A percentile compares a stretch with the other conserved stretches of the same genome.
Conservation (phyloP, 2,888 invertebrate species). For the Trichopoda pennipes region DNA sequence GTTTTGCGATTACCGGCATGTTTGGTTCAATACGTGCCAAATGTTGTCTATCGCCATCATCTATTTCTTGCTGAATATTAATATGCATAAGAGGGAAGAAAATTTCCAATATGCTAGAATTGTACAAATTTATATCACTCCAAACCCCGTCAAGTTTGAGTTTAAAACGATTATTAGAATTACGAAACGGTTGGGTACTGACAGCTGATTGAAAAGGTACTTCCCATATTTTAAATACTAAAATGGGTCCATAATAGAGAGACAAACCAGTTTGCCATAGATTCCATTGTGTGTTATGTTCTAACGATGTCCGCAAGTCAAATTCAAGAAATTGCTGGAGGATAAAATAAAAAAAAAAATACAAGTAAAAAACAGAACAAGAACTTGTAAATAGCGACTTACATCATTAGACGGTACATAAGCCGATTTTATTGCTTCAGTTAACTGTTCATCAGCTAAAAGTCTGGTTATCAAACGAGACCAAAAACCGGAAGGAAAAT, state of each 20-base stretch:
- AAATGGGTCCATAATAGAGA: conserved; percentile 90
- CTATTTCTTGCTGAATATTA: conserved; percentile 83
- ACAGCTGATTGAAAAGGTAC: conserved; percentile 83
- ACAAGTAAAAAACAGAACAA: not conserved
- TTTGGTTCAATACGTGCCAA: conserved; percentile 85
- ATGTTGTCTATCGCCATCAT: conserved; percentile 81
- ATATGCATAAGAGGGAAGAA: conserved; percentile 85
- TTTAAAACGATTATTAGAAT: conserved; percentile 84
- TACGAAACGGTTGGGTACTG: conserved; percentile 82
- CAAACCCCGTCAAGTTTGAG: conserved; percentile 92
- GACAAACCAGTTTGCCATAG: conserved; percentile 97
- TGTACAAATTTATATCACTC: conserved; percentile 90
- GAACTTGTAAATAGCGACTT: conserved; percentile 70
- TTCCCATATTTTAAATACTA: conserved; percentile 91
- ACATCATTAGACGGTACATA: conserved; percentile 87
- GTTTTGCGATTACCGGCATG: conserved; percentile 89
- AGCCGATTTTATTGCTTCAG: conserved; percentile 88
- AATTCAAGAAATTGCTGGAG: conserved; percentile 76
- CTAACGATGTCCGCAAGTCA: conserved; percentile 77
- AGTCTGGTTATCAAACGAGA: conserved; percentile 95
- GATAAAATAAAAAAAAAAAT: not conserved
- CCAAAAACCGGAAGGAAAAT: conserved; percentile 99
- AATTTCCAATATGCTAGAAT: conserved; percentile 92
- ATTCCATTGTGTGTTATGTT: conserved; percentile 88
- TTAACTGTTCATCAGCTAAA: conserved; percentile 92